Base-by-base conservation (phyloP, 2,797 vertebrate species). In the Podarcis lilfordi region DNA sequence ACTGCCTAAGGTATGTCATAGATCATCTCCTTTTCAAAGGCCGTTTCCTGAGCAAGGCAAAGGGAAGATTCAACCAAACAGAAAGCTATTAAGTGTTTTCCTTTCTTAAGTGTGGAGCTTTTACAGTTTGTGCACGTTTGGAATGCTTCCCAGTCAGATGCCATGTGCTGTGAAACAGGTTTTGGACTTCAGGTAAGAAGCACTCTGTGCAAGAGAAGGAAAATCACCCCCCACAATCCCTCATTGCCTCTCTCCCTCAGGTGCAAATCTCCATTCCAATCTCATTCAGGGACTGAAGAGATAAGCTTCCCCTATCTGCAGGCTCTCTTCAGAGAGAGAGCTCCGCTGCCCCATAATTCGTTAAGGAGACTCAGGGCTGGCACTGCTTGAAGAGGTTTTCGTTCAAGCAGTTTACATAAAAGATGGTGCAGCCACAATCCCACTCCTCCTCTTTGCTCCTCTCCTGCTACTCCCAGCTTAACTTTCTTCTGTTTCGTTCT, bases 71-170 rank as follows among this genome's bases (percentile, higher is more conserved):
- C 35, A 66, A 40, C n/a, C 21, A 66, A 55, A 64, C 79, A 84
- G 50, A 85, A 66, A 88, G 84, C 88, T 92, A 92, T 80, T 2
- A 0, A 79, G 90, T 88, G 82, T n/a, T 79, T 83, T 15, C 3
- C 78, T 78, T 88, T 85, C 92, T 92, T 94, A 86, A 91, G 17
- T 64, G 61, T 90, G 88, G 87, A 84, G 78, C 88, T 89, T 94
- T 87, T 89, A 66, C 37, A 50, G 71, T 72, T 81, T 69, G 55
- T 85, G 59, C 7, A 88, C 89, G 92, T 92, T 93, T 94, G 93
- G 94, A 94, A 95, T 94, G 69, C 9, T 80, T 96, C 94, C 91
- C 88, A 55, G 86, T 95, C 86, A 91, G 89, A 88, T 95, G 89
- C 93, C 91, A 90, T 92, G 90, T 89, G 59, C 59, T 85, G 68